phyloP scores from a whole-genome alignment of 23 tunicate genomes.

The Diplosoma virens region DNA sequence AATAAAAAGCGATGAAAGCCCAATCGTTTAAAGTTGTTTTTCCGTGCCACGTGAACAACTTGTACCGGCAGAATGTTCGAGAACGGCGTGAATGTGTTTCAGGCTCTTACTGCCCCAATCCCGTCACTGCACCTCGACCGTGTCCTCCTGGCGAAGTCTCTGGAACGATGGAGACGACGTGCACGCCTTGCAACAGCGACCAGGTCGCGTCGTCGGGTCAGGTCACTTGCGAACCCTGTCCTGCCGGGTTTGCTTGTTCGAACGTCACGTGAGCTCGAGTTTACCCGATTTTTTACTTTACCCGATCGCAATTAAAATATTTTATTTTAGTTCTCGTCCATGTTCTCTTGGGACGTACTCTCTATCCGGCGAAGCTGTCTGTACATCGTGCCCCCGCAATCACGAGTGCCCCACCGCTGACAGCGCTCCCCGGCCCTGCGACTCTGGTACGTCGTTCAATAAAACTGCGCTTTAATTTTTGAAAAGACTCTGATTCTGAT shows the following conservation, averaged over 20 bases:
- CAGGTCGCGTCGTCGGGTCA: constrained; percentile 43
- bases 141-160: constrained; percentile 64
- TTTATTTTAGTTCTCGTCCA: constrained; percentile 14
- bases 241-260: constrained; percentile 68
- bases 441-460: constrained; percentile 34
- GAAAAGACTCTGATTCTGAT: no score
- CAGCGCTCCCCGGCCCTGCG: constrained; percentile 41
- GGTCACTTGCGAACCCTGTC: constrained; percentile 53
- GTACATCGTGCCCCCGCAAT: constrained; percentile 71
- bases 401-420: constrained; percentile 31
- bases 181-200: constrained; percentile 47
- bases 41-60: no score
- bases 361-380: constrained; percentile 43
- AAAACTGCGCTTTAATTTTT: no score
- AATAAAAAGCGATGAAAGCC: no score
- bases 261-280: constrained; percentile 34
- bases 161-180: constrained; percentile 12
- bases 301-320: background rate
- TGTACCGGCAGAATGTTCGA: no score
- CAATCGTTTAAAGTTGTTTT: no score
- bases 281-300: background rate
- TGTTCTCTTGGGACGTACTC: constrained; percentile 73
- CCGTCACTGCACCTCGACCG: constrained; percentile 16
- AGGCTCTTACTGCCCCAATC: constrained; percentile 65
- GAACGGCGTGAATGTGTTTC: no score